A percentile compares a stretch with the other conserved stretches of the same genome.
These are phyloP conservation scores for Acromyrmex echinatior DNA, from an alignment of 1,140 invertebrate genomes.

Conservation along the genomic window DNA sequence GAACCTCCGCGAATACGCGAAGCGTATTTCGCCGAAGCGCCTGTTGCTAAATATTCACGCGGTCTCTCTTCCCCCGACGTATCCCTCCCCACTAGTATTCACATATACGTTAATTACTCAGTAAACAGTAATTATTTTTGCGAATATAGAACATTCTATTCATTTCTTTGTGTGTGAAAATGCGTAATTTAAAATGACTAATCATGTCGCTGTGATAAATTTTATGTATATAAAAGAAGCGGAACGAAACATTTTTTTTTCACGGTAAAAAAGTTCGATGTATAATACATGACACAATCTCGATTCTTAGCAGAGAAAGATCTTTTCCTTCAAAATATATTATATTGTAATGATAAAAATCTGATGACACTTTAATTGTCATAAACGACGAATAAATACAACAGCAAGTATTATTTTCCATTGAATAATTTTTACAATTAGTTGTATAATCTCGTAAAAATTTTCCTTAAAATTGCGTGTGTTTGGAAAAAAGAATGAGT, in stretches of 20 bases:
- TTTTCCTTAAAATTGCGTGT: not conserved
- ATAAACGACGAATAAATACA: not conserved
- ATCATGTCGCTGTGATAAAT: conserved; percentile 63
- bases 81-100: conserved; percentile 5
- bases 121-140: conserved; percentile 78
- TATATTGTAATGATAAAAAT: not conserved
- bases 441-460: not conserved
- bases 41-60: conserved; percentile 77
- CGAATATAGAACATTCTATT: conserved; percentile 63
- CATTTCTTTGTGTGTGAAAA: conserved; percentile 39
- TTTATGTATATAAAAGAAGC: not conserved
- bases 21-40: conserved; percentile 77
- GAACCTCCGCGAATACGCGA: conserved; percentile 69
- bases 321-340: conserved; percentile 18
- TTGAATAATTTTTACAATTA: not conserved
- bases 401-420: not conserved
- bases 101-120: conserved; percentile 67
- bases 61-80: conserved; percentile 37
- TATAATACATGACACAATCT: not conserved
- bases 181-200: conserved; percentile 44
- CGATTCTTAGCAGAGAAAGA: not conserved
- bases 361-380: not conserved
- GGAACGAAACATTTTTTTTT: conserved; percentile 3
- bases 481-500: not conserved
- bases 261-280: not conserved